Evolutionary conservation across 2,888 invertebrate species (phyloP), one percentile per base, ranked within the genome.

Genomic region (Chloromyia formosa): DNA sequence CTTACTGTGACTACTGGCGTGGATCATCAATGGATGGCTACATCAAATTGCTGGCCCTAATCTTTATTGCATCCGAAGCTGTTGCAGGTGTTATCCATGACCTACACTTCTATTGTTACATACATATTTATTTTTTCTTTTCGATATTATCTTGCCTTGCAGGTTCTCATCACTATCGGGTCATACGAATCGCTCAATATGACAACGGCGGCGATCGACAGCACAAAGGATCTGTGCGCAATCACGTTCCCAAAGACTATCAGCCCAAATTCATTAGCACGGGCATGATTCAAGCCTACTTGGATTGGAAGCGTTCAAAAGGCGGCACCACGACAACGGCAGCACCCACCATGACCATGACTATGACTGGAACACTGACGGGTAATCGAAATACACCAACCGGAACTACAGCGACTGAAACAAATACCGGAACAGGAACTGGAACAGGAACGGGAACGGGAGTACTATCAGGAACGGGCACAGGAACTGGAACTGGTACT

Each of bases 261-360:
- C 66, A 66, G 22, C 66, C 27, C 10, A 40, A 35, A 66, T 66
- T 66, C 49, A 45, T 66, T 18, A 69, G 69, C n/a, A 58, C 69
- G 9, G 58, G 56, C 23, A 54, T 56, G 69, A 35, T 69, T 54
- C 56, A 54, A 56, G 54, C 69, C 7, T 40, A 42, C 5, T n/a
- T 69, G 27, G 22, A 69, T 35, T 40, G 18, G n/a, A 69, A 49
- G 10, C 49, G 49, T 12, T n/a, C 14, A n/a, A 49, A 69, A 69
- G 27, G 16, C 7, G 18, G 18, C 4, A 45, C 69, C 2, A 69
- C 69, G 9, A 66, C 49, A 0, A 54, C 69, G 14, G 69, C n/a
- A 12, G 54, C 69, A 12, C 54, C 56, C 1, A 69, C 66, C 1
- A 27, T 66, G 14, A 66, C 66, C 2, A 45, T 45, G 1, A 49